Evolutionary conservation across 2,888 invertebrate genomes (phyloP).

Genomic region (Aquatica leii): DNA sequence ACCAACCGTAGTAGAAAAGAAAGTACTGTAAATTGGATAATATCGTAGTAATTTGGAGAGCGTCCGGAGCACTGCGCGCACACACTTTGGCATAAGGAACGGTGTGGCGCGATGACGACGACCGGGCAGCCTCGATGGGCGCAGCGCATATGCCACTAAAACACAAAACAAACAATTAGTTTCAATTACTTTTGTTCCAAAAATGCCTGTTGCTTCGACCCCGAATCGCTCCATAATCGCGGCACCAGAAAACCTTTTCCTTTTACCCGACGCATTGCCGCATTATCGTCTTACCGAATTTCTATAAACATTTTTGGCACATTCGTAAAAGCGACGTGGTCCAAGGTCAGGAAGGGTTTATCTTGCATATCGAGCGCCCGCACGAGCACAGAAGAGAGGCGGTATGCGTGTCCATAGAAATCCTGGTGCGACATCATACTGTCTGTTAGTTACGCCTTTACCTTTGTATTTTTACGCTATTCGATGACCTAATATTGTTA

Average conservation of each 20-base stretch:
- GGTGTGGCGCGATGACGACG: constrained; percentile 45
- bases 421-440: constrained; percentile 39
- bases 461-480: constrained; percentile 29
- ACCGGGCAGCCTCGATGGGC: constrained; percentile 53
- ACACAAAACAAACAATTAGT: constrained; percentile 38
- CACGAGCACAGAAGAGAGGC: constrained; percentile 32
- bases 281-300: too few species aligned
- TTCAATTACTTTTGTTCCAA: background rate
- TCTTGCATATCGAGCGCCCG: constrained; percentile 41
- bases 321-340: constrained; percentile 33
- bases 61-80: constrained; percentile 62
- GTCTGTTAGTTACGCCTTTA: constrained; percentile 38
- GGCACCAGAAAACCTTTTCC: too few species aligned
- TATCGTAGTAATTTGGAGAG: constrained; percentile 58
- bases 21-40: constrained; percentile 61
- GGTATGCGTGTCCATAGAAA: constrained; percentile 40
- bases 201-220: too few species aligned
- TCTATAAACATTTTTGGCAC: background rate
- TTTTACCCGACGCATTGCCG: too few species aligned
- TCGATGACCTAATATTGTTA: constrained; percentile 20
- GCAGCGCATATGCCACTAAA: constrained; percentile 69
- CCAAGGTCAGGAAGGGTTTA: constrained; percentile 40
- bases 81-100: constrained; percentile 55
- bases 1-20: constrained; percentile 55
- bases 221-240: too few species aligned